phyloP scores from a whole-genome alignment of 1,140 invertebrate genomes.

The Thrips palmi region DNA sequence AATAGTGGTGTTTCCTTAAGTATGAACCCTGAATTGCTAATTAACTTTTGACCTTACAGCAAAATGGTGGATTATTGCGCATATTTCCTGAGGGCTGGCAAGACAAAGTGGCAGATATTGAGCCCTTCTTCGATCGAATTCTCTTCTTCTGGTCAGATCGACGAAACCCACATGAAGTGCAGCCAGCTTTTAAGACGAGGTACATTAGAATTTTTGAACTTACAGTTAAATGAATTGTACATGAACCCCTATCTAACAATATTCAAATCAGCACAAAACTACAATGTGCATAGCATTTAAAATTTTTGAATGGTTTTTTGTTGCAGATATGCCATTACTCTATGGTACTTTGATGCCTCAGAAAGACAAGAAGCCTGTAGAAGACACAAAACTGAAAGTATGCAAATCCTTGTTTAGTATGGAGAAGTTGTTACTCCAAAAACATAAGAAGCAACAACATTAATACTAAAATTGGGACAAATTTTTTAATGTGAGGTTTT shows the following conservation, averaged over 20 bases:
- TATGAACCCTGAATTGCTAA: neutral
- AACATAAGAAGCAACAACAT: too few relatives aligned
- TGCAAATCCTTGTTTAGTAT: too few relatives aligned
- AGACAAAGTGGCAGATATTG: constrained; percentile 76
- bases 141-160: constrained; percentile 96
- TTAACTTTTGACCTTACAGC: constrained; percentile 20
- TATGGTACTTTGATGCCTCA: constrained; percentile 87
- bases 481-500: too few relatives aligned
- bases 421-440: too few relatives aligned
- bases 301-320: constrained; percentile 78
- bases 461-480: too few relatives aligned
- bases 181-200: constrained; percentile 4
- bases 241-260: constrained; percentile 74
- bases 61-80: constrained; percentile 51
- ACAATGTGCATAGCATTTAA: too few relatives aligned
- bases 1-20: neutral
- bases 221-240: constrained; percentile 5
- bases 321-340: constrained; percentile 87
- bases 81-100: constrained; percentile 77
- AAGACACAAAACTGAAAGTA: constrained; percentile 38
- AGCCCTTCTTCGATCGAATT: constrained; percentile 81
- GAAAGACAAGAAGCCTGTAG: constrained; percentile 59
- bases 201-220: neutral
- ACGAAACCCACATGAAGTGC: constrained; percentile 54
- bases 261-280: too few relatives aligned